Percentiles rank a stretch among this genome's conserved stretches.
phyloP scores from a whole-genome alignment of 2,113 vertebrate species.

The Equus quagga region DNA sequence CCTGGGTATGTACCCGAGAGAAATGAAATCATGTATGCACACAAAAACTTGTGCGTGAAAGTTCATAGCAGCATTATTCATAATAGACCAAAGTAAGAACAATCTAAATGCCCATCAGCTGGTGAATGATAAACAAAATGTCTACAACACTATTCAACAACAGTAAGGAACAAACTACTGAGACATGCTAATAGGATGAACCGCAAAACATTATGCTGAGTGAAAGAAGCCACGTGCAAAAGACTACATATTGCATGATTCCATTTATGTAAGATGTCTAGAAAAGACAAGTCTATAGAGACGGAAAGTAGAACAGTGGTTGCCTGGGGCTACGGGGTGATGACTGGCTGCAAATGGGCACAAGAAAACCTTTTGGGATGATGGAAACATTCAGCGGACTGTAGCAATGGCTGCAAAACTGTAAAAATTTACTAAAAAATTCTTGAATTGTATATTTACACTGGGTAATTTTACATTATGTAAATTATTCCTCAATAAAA shows the following conservation, averaged over 20 bases:
- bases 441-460: not conserved
- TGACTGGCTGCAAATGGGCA: not conserved
- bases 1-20: not conserved
- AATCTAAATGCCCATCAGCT: not conserved
- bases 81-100: not conserved
- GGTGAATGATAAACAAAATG: not conserved
- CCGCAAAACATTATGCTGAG: not conserved
- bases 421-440: not conserved
- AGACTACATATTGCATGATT: not conserved
- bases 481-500: not conserved
- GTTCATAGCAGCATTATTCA: not conserved
- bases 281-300: not conserved
- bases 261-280: not conserved
- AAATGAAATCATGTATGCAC: not conserved
- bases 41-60: not conserved
- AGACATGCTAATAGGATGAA: not conserved
- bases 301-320: not conserved
- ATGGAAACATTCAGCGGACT: not conserved
- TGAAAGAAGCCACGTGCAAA: not conserved
- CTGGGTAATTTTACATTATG: not conserved
- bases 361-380: not conserved
- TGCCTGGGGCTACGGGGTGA: not conserved
- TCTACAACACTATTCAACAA: not conserved
- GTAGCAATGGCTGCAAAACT: not conserved
- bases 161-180: not conserved